Percentiles rank a stretch among this genome's conserved stretches.
phyloP scores from a whole-genome alignment of 2,113 vertebrate genomes.

The Hemiscyllium ocellatum region DNA sequence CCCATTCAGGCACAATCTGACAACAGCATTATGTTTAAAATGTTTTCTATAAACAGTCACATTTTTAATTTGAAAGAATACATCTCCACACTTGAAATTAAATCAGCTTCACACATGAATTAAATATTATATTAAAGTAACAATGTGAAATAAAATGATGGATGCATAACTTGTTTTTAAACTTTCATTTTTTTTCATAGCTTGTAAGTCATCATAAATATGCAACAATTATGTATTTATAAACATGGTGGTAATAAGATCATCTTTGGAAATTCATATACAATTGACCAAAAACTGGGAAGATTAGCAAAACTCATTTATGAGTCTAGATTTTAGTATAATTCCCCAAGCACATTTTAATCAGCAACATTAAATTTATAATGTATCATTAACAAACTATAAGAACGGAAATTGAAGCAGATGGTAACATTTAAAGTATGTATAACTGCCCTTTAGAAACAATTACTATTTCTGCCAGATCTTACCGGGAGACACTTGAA shows the following conservation, averaged over 20 bases:
- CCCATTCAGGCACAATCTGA: too few species aligned
- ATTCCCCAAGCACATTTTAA: neutral
- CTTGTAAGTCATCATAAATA: neutral
- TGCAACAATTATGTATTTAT: neutral
- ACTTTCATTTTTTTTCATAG: neutral
- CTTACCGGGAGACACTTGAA: neutral
- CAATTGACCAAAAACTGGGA: neutral
- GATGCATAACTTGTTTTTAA: too few species aligned
- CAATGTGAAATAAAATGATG: neutral
- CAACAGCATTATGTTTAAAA: neutral
- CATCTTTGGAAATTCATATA: neutral
- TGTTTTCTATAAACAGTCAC: neutral
- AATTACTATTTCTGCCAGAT: neutral
- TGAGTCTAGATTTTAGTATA: neutral
- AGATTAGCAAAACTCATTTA: neutral
- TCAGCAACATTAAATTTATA: neutral
- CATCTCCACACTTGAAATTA: neutral
- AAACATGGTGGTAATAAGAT: neutral
- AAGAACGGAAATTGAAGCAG: neutral
- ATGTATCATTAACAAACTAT: neutral
- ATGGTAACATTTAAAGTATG: neutral
- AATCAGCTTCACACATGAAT: neutral
- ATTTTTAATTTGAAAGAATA: neutral
- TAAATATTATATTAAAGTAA: neutral
- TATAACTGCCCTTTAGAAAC: neutral